Base-by-base conservation (phyloP, 2,888 invertebrate species). In the Clitarchus hookeri region DNA sequence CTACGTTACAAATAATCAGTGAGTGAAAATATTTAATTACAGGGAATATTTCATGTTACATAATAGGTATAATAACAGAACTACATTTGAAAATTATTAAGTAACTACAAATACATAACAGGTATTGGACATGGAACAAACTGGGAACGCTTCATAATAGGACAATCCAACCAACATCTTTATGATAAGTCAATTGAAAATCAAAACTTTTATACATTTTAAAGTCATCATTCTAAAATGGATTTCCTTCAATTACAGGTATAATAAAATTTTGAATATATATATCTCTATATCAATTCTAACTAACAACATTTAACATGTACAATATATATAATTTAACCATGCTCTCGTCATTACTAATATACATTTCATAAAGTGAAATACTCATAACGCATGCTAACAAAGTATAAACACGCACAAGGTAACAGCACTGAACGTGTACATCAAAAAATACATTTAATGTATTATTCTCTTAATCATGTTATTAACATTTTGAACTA, bases 41-140 rank as follows among this genome's bases (percentile, higher is more conserved):
- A 54, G 86, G 87, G 86, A 83, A 84, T 85, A 87, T 87, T 87
- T 87, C 85, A 85, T 86, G 83, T 87, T 87, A 88, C 78, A 44
- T 83, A 85, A 82, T 82, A 86, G 86, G 86, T 85, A 87, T 85
- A 85, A 86, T 87, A 88, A 87, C 87, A 86, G 86, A 88, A 87
- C 84, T 87, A 87, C 87, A 88, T 83, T 87, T 85, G 87, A 83
- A 88, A 86, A 88, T 87, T 83, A 88, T 86, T 85, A 88, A 86
- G 86, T 87, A 87, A 86, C 87, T 87, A 88, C 87, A 87, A 23
- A 86, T 25, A 87, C 84, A 87, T 85, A 84, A 84, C 86, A 85
- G 87, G 87, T 85, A 84, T 84, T 85, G 83, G 87, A 86, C 83
- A 87, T 86, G 87, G 86, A 87, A 87, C 84, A 85, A 78, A 65